These are phyloP conservation scores for Sebastolobus altivelis DNA, from an alignment of 2,797 vertebrate species.

Conservation along the genomic window DNA sequence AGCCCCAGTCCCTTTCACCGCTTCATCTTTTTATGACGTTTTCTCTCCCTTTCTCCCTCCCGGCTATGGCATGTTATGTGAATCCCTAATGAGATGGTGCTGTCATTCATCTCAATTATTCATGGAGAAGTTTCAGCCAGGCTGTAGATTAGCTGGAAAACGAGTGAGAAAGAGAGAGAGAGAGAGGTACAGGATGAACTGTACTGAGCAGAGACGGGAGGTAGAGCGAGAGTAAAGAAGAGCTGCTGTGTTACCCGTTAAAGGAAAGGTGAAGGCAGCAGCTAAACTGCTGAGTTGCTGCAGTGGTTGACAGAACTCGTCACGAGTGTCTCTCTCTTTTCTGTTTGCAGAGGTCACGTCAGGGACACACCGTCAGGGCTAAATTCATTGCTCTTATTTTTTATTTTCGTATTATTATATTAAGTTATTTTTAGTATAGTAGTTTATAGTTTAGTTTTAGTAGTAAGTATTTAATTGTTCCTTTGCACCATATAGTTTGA, in stretches of 20 bases:
- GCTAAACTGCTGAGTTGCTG: constrained; percentile 69
- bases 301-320: constrained; percentile 43
- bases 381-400: not conserved
- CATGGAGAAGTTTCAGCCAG: constrained; percentile 67
- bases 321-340: constrained; percentile 23
- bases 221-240: constrained; percentile 13
- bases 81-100: constrained; percentile 69
- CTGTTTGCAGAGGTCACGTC: constrained; percentile 36
- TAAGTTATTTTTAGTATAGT: no score
- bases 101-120: constrained; percentile 82
- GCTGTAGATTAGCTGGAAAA: constrained; percentile 66
- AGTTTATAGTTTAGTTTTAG: no score
- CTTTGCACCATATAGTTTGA: not conserved
- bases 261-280: constrained; percentile 48
- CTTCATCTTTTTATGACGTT: constrained; percentile 65
- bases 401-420: not conserved
- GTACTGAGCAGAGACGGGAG: not conserved
- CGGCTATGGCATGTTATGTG: constrained; percentile 60
- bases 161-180: not conserved
- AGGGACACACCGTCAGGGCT: not conserved
- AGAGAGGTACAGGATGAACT: constrained; percentile 14
- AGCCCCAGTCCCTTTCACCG: constrained; percentile 4
- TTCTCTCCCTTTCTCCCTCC: constrained; percentile 43
- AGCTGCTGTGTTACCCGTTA: constrained; percentile 29
- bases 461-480: not conserved